Evolutionary conservation across 1,140 invertebrate genomes (phyloP).

Genomic region (Drosophila santomea): DNA sequence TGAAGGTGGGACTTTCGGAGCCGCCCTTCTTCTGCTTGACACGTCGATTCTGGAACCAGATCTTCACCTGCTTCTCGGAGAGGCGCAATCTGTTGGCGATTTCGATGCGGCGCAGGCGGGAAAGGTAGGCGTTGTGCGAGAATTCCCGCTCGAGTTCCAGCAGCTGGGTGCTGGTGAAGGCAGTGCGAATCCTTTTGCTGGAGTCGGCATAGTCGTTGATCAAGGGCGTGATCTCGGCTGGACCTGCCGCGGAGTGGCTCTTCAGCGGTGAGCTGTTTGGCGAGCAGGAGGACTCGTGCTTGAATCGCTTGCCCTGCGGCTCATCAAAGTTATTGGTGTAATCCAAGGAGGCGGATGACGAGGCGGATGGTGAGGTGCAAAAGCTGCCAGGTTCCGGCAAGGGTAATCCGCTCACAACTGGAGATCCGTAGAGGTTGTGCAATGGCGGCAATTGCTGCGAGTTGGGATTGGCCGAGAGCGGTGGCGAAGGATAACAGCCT

Average conservation of each 20-base stretch:
- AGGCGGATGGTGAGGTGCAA: constrained; percentile 78
- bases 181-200: constrained; percentile 93
- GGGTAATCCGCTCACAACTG: constrained; percentile 32
- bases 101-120: constrained; percentile 94
- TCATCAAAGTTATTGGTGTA: constrained; percentile 57
- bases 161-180: constrained; percentile 96
- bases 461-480: constrained; percentile 68
- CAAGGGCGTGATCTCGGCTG: constrained; percentile 85
- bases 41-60: constrained; percentile 96
- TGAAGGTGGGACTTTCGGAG: constrained; percentile 81
- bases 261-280: constrained; percentile 71
- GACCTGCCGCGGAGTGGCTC: constrained; percentile 86
- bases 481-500: constrained; percentile 84
- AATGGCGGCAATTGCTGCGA: constrained; percentile 40
- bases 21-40: constrained; percentile 97
- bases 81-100: constrained; percentile 94
- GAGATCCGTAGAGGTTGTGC: constrained; percentile 49
- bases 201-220: constrained; percentile 86
- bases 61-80: constrained; percentile 97
- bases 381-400: constrained; percentile 63
- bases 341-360: constrained; percentile 69
- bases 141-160: constrained; percentile 96
- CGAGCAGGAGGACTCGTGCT: constrained; percentile 75
- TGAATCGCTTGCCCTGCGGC: constrained; percentile 66
- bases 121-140: constrained; percentile 95